These are phyloP conservation scores for Rhopalosiphum nymphaeae DNA, from an alignment of 2,888 invertebrate genomes.

Conservation along the genomic window DNA sequence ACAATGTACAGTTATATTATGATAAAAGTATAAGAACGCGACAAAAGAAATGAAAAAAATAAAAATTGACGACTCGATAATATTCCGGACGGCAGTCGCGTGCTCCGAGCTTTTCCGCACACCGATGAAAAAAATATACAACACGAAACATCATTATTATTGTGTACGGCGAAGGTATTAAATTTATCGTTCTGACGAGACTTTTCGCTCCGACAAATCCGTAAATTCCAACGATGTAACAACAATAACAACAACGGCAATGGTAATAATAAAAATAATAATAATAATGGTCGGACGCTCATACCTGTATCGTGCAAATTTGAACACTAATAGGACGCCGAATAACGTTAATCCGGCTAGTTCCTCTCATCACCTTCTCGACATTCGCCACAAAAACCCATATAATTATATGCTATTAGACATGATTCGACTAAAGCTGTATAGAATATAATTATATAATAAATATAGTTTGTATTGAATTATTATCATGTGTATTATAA, in stretches of 20 bases:
- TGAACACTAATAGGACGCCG: neutral
- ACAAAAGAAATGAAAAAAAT: neutral
- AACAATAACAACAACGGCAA: neutral
- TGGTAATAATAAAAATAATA: neutral
- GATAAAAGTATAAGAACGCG: neutral
- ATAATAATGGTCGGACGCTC: neutral
- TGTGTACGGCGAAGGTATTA: neutral
- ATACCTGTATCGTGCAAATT: neutral
- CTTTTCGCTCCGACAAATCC: slow-evolving; percentile 29
- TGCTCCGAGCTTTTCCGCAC: neutral
- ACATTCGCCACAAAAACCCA: neutral
- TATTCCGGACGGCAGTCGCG: neutral
- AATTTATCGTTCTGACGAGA: slow-evolving; percentile 3
- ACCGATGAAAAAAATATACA: neutral
- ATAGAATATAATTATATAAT: neutral
- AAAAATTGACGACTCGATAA: neutral
- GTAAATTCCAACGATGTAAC: neutral
- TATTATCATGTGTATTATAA: neutral
- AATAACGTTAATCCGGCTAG: neutral
- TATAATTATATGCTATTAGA: no score
- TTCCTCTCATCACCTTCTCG: no score
- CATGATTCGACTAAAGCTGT: neutral
- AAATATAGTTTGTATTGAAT: neutral
- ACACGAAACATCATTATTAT: neutral
- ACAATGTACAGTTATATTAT: neutral